Percentiles rank a stretch among this genome's conserved stretches.
phyloP scores from a whole-genome alignment of 2,797 vertebrate species.

The Pseudocheirus occidentalis region DNA sequence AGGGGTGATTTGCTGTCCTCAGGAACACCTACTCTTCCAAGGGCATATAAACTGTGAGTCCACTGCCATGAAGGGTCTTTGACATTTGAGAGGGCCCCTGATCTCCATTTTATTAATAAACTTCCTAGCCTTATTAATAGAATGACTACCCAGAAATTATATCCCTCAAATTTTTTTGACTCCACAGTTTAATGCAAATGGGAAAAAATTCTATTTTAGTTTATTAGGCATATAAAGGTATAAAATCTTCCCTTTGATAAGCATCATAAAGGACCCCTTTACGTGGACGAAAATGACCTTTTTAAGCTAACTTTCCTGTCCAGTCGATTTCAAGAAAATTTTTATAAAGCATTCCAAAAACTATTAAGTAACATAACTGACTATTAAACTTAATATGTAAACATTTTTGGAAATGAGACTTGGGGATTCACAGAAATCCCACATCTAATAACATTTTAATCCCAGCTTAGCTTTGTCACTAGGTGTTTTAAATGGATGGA shows the following conservation, averaged over 20 bases:
- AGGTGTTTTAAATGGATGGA: slow-evolving; percentile 9
- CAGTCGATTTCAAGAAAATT: neutral
- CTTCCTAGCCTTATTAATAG: neutral
- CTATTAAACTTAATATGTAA: neutral
- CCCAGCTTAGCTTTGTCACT: slow-evolving; percentile 7
- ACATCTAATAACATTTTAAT: neutral
- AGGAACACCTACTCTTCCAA: neutral
- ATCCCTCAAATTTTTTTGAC: neutral
- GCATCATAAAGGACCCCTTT: neutral
- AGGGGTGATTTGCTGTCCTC: neutral
- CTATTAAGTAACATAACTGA: neutral
- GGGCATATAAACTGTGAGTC: neutral
- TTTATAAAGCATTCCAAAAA: neutral
- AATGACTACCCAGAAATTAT: neutral
- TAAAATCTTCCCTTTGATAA: neutral
- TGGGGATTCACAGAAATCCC: neutral
- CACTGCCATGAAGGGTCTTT: neutral
- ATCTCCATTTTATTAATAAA: neutral
- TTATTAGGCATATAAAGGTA: neutral
- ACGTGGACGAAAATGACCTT: neutral
- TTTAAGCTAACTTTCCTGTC: neutral
- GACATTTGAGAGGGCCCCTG: neutral
- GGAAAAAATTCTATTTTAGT: neutral
- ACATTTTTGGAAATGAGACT: neutral
- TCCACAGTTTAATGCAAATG: neutral